Conservation (phyloP, 2,113 vertebrate genomes). For the Laticauda colubrina region DNA sequence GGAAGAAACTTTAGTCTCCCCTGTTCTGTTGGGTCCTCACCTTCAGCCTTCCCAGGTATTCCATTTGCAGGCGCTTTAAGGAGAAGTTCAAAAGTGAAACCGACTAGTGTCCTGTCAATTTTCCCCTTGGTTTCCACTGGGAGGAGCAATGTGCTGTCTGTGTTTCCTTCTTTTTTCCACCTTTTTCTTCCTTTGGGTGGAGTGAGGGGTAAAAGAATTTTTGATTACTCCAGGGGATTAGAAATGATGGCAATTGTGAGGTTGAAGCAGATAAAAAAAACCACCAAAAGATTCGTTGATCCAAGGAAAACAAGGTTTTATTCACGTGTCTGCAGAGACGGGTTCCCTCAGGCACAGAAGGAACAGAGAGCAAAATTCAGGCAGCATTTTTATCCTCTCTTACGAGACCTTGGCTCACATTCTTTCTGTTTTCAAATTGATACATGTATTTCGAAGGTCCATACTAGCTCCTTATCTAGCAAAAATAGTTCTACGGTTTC, state of each 20-base stretch:
- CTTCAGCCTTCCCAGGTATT: background rate
- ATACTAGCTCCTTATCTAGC: too few relatives aligned
- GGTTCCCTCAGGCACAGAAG: too few relatives aligned
- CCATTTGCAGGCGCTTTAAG: background rate
- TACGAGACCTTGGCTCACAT: too few relatives aligned
- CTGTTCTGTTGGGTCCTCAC: background rate
- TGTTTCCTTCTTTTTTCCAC: background rate
- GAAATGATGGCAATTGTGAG: background rate
- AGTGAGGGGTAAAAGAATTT: background rate
- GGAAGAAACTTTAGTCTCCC: background rate
- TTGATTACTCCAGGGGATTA: background rate
- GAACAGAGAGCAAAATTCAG: too few relatives aligned
- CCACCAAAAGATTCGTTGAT: too few relatives aligned
- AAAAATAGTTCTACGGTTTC: too few relatives aligned
- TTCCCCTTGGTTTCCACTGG: background rate
- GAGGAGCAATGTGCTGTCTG: background rate
- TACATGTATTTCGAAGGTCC: too few relatives aligned
- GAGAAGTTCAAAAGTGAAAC: background rate
- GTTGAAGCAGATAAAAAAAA: too few relatives aligned
- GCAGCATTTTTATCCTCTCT: too few relatives aligned
- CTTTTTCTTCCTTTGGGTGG: background rate
- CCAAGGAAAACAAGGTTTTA: too few relatives aligned
- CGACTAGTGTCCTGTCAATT: background rate
- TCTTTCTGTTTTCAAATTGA: too few relatives aligned
- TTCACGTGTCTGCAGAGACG: too few relatives aligned